phyloP scores from a whole-genome alignment of 2,888 invertebrate species.

The Hydrotaea cyrtoneurina region DNA sequence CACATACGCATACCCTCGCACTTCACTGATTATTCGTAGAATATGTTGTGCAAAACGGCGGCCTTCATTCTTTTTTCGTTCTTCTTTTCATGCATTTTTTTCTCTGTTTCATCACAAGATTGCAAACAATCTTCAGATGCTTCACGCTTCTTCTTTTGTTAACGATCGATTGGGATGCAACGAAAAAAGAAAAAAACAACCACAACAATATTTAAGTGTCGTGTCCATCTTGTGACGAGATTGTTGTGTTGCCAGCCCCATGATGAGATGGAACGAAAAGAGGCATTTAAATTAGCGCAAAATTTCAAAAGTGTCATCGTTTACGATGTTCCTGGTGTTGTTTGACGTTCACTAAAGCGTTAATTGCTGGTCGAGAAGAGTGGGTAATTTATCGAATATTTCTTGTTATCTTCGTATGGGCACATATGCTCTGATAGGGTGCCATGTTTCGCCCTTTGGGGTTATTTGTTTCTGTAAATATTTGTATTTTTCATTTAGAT shows the following conservation, averaged over 20 bases:
- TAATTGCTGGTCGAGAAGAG: constrained; percentile 46
- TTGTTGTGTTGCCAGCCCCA: neutral
- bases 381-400: constrained; percentile 7
- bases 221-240: constrained; percentile 30
- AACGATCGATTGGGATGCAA: constrained; percentile 36
- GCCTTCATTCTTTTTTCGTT: constrained; percentile 38
- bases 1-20: constrained; percentile 39
- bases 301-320: constrained; percentile 61
- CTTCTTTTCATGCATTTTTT: neutral
- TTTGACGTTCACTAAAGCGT: constrained; percentile 56
- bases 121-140: neutral
- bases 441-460: constrained; percentile 47
- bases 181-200: no score
- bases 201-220: constrained; percentile 46
- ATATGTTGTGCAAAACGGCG: constrained; percentile 45
- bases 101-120: constrained; percentile 3
- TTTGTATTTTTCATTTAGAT: constrained; percentile 56
- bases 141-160: constrained; percentile 22
- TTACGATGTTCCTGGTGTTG: constrained; percentile 43
- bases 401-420: neutral
- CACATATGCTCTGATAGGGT: neutral
- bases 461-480: constrained; percentile 38
- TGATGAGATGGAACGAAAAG: neutral
- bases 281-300: constrained; percentile 60
- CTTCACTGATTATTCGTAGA: constrained; percentile 54